Evolutionary conservation across 1,140 invertebrate genomes (phyloP).

Genomic region (Atta cephalotes): DNA sequence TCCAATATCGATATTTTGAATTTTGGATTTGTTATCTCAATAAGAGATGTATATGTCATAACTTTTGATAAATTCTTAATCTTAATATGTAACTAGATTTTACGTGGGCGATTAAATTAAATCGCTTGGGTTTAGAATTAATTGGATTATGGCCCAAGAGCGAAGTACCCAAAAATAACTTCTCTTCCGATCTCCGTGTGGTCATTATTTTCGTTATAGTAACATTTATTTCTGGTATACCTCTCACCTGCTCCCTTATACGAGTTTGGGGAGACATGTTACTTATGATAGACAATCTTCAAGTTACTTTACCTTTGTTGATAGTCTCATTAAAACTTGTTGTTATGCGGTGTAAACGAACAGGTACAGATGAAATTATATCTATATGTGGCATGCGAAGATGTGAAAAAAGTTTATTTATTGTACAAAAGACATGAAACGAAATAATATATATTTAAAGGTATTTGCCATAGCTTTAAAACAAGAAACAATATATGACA

Average conservation of each 20-base stretch:
- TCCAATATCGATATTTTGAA: not conserved
- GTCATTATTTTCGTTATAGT: slow-evolving; percentile 39
- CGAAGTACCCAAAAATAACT: not conserved
- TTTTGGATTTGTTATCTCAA: not conserved
- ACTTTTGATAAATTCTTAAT: not conserved
- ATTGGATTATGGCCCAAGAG: slow-evolving; percentile 22
- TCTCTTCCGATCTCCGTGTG: slow-evolving; percentile 37
- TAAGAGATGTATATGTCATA: not conserved
- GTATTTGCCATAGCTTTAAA: not conserved
- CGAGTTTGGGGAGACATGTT: slow-evolving; percentile 30
- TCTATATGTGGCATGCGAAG: not conserved
- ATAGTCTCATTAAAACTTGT: slow-evolving; percentile 33
- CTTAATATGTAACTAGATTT: slow-evolving; percentile 26
- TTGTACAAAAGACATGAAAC: not conserved
- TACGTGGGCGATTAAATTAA: slow-evolving; percentile 33
- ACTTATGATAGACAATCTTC: slow-evolving; percentile 47
- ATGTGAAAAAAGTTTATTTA: not conserved
- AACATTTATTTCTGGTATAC: slow-evolving; percentile 12
- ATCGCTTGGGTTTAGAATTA: slow-evolving; percentile 35
- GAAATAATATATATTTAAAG: slow-evolving; percentile 1
- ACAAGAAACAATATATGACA: not conserved
- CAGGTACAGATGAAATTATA: slow-evolving; percentile 24
- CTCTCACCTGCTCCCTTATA: slow-evolving; percentile 7
- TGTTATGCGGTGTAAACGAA: slow-evolving; percentile 36
- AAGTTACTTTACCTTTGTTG: slow-evolving; percentile 31